Percentiles rank a stretch among this genome's conserved stretches.
These are phyloP conservation scores for Sinocyclocheilus grahami DNA, from an alignment of 2,113 vertebrate species.

Conservation along the genomic window DNA sequence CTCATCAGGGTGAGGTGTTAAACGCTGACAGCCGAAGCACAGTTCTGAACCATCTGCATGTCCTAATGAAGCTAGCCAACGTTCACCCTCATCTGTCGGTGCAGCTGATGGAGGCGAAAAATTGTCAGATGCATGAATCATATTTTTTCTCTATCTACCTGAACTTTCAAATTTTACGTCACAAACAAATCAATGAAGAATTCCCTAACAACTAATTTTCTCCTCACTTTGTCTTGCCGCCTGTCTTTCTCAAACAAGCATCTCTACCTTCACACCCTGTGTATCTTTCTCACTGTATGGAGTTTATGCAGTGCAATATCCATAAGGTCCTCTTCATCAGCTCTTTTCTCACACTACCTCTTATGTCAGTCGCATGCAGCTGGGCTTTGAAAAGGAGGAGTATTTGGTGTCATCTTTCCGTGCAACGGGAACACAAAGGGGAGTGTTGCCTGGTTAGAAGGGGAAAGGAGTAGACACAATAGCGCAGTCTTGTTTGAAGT, in stretches of 20 bases:
- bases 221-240: not conserved
- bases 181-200: conserved; percentile 21
- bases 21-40: no score
- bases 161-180: conserved; percentile 1
- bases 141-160: not conserved
- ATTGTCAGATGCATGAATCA: conserved; percentile 34
- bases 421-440: conserved; percentile 23
- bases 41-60: no score
- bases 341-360: conserved; percentile 8
- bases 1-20: no score
- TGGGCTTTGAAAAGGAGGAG: conserved; percentile 29
- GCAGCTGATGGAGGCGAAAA: conserved; percentile 10
- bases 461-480: conserved; percentile 39
- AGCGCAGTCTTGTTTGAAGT: conserved; percentile 44
- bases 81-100: conserved; percentile 4
- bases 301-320: conserved; percentile 12
- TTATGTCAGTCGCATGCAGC: conserved; percentile 35
- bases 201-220: not conserved
- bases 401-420: conserved; percentile 41
- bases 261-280: not conserved
- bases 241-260: not conserved
- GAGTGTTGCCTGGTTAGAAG: conserved; percentile 18
- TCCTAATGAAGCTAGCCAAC: conserved; percentile 6
- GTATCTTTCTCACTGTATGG: not conserved
- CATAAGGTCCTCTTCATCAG: conserved; percentile 27